These are phyloP conservation scores for Callosobruchus maculatus DNA, from an alignment of 2,888 invertebrate genomes.

Conservation along the genomic window DNA sequence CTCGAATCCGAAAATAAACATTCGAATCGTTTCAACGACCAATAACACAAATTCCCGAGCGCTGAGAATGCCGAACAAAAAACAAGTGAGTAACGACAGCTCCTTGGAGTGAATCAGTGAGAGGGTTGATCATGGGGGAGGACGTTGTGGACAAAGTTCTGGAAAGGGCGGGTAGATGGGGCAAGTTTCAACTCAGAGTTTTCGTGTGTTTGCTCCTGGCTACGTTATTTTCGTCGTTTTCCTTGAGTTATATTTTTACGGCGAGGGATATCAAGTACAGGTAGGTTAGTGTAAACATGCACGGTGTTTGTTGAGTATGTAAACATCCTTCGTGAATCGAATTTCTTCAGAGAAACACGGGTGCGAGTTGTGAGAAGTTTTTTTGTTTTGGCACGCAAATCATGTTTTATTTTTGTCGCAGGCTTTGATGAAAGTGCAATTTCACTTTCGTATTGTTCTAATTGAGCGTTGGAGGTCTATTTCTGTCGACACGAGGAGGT, in stretches of 20 bases:
- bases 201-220: conserved; percentile 29
- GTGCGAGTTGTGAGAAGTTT: background rate
- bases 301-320: background rate
- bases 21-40: background rate
- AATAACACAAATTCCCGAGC: background rate
- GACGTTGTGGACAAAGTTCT: conserved; percentile 16
- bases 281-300: conserved; percentile 14
- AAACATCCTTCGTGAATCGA: background rate
- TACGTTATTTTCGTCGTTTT: conserved; percentile 32
- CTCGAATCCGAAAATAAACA: background rate
- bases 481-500: no score
- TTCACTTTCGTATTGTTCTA: background rate
- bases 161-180: conserved; percentile 47
- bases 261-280: conserved; percentile 35
- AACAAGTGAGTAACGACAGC: background rate
- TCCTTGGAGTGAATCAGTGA: background rate
- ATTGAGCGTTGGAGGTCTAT: no score
- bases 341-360: background rate
- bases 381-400: background rate
- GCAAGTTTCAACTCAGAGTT: conserved; percentile 46
- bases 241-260: conserved; percentile 35
- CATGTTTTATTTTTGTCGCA: background rate
- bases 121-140: conserved; percentile 2
- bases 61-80: background rate
- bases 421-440: background rate